phyloP scores from a whole-genome alignment of 2,888 invertebrate genomes.

The Xestobium rufovillosum region DNA sequence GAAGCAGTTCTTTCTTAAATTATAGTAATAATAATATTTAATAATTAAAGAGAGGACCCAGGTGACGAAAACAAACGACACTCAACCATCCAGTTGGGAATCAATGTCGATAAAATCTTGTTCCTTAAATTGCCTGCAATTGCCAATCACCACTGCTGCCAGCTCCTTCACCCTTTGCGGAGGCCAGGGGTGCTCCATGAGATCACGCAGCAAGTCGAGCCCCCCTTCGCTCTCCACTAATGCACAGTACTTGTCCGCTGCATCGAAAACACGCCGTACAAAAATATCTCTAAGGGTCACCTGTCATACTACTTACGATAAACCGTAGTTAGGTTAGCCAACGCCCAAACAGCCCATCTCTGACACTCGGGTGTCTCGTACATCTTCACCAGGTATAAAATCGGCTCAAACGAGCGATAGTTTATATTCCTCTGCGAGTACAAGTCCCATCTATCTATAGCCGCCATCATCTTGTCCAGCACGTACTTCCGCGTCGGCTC shows the following conservation, averaged over 20 bases:
- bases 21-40: too few species aligned
- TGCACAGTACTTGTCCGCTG: slow-evolving; percentile 88
- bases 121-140: slow-evolving; percentile 47
- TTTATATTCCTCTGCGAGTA: slow-evolving; percentile 87
- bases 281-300: slow-evolving; percentile 2
- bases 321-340: slow-evolving; percentile 90
- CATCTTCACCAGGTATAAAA: slow-evolving; percentile 72
- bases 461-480: slow-evolving; percentile 65
- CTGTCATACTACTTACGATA: slow-evolving; percentile 67
- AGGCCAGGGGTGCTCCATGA: slow-evolving; percentile 56
- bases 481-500: slow-evolving; percentile 66
- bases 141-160: slow-evolving; percentile 59
- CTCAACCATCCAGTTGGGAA: slow-evolving; percentile 25
- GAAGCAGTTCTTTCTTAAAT: too few species aligned
- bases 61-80: too few species aligned
- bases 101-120: slow-evolving; percentile 27
- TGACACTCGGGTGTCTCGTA: slow-evolving; percentile 87
- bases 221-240: slow-evolving; percentile 85
- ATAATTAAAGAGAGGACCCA: too few species aligned
- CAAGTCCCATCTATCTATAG: slow-evolving; percentile 85
- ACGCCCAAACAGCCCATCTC: slow-evolving; percentile 96
- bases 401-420: slow-evolving; percentile 93
- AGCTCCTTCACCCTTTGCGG: slow-evolving; percentile 61
- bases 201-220: slow-evolving; percentile 58
- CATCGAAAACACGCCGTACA: slow-evolving; percentile 28